Conservation (phyloP, 2,113 vertebrate species). For the Picathartes gymnocephalus region DNA sequence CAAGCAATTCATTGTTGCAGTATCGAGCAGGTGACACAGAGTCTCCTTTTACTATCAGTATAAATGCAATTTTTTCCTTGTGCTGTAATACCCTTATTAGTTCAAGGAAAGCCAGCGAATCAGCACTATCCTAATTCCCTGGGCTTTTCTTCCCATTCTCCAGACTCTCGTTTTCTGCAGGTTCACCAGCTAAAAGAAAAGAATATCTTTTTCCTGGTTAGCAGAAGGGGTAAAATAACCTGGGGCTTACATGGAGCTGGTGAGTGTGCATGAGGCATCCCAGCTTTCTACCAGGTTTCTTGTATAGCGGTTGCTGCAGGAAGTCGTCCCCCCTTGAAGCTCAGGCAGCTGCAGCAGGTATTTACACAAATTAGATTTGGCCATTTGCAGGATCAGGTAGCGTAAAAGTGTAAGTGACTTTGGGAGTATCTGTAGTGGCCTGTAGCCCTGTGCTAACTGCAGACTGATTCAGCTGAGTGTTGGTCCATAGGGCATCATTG, state of each 20-base stretch:
- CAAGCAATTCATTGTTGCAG: slow-evolving; percentile 39
- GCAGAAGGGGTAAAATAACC: background rate
- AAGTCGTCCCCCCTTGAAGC: background rate
- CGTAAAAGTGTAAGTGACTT: accelerated
- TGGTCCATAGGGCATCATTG: background rate
- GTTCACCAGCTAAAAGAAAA: background rate
- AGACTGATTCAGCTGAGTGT: background rate
- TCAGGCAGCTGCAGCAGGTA: background rate
- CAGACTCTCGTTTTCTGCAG: background rate
- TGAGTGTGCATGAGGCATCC: accelerated
- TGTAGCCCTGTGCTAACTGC: background rate
- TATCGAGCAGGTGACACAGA: slow-evolving; percentile 25
- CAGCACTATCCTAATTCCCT: background rate
- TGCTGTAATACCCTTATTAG: background rate
- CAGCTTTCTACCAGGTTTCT: background rate
- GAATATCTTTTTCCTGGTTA: background rate
- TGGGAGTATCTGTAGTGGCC: background rate
- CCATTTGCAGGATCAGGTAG: background rate
- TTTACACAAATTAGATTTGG: background rate
- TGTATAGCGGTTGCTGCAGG: accelerated
- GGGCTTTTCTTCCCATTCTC: background rate
- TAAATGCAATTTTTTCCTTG: slow-evolving; percentile 39
- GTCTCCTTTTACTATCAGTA: slow-evolving; percentile 39
- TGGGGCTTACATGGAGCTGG: background rate
- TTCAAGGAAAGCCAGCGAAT: background rate